A percentile compares a stretch with the other conserved stretches of the same genome.
Evolutionary conservation across 1,140 invertebrate genomes (phyloP).

Genomic region (Propsilocerus akamusi): DNA sequence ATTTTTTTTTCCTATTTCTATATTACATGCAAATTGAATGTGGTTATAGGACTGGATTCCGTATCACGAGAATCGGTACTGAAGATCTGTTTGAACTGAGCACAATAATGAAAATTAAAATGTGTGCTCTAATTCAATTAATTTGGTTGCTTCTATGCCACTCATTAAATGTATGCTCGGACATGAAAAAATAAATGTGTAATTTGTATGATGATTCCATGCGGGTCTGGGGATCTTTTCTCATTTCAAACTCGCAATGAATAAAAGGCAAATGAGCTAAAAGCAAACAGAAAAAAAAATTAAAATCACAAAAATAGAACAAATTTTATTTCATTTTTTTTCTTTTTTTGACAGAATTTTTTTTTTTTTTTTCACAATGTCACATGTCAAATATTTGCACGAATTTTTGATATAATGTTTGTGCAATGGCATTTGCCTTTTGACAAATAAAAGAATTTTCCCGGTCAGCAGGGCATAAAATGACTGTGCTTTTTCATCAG

Average conservation of each 20-base stretch:
- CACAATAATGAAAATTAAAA: background rate
- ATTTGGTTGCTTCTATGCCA: background rate
- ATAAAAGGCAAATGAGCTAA: background rate
- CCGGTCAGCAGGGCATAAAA: too few relatives aligned
- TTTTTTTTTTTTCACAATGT: background rate
- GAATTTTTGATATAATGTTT: too few relatives aligned
- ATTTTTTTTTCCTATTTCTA: background rate
- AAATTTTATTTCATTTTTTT: too few relatives aligned
- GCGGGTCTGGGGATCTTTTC: background rate
- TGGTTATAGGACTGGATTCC: background rate
- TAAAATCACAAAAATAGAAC: too few relatives aligned
- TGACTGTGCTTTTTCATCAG: too few relatives aligned
- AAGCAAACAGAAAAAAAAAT: background rate
- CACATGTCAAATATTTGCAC: background rate
- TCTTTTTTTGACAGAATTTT: too few relatives aligned
- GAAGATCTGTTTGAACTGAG: background rate
- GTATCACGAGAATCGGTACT: too few relatives aligned
- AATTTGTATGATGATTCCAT: conserved; percentile 1
- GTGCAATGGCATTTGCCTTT: too few relatives aligned
- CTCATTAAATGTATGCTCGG: background rate
- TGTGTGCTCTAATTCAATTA: background rate
- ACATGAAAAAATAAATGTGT: background rate
- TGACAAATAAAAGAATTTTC: too few relatives aligned
- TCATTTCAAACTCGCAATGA: background rate
- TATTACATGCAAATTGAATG: background rate